Percentiles rank a stretch among this genome's conserved stretches.
These are phyloP conservation scores for Nezara viridula DNA, from an alignment of 2,888 invertebrate species.

Conservation along the genomic window DNA sequence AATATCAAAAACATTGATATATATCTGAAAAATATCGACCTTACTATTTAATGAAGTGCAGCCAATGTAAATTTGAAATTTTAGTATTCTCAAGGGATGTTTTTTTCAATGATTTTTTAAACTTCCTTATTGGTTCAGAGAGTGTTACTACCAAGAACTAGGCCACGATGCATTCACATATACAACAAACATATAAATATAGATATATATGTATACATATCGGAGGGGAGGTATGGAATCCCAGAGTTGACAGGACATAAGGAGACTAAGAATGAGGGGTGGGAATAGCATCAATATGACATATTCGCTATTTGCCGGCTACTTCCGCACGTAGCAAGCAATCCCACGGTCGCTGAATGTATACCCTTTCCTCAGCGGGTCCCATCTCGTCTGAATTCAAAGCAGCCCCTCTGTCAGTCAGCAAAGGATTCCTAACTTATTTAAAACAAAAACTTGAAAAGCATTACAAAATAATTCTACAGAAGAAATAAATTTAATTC, in stretches of 20 bases:
- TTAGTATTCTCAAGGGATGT: too few species aligned
- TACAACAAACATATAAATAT: neutral
- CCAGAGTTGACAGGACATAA: neutral
- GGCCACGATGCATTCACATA: too few species aligned
- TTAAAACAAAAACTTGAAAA: neutral
- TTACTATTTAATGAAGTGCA: too few species aligned
- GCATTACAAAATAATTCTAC: neutral
- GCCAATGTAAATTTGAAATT: too few species aligned
- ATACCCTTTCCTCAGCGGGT: neutral
- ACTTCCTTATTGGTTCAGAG: too few species aligned
- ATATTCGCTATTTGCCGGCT: neutral
- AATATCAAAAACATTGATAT: too few species aligned
- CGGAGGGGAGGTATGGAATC: neutral
- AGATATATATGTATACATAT: neutral
- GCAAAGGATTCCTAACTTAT: neutral
- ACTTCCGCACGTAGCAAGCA: constrained; percentile 15
- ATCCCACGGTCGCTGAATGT: constrained; percentile 10
- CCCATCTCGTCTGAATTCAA: neutral
- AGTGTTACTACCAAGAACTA: too few species aligned
- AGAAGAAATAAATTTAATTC: neutral
- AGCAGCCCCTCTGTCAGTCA: neutral
- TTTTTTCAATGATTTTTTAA: too few species aligned
- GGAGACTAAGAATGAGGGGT: neutral
- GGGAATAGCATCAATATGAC: constrained; percentile 19
- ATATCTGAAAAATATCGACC: too few species aligned